Evolutionary conservation across 1,140 invertebrate genomes (phyloP), one percentile per base, ranked within the genome.

Genomic region (Agrypnia vestita): DNA sequence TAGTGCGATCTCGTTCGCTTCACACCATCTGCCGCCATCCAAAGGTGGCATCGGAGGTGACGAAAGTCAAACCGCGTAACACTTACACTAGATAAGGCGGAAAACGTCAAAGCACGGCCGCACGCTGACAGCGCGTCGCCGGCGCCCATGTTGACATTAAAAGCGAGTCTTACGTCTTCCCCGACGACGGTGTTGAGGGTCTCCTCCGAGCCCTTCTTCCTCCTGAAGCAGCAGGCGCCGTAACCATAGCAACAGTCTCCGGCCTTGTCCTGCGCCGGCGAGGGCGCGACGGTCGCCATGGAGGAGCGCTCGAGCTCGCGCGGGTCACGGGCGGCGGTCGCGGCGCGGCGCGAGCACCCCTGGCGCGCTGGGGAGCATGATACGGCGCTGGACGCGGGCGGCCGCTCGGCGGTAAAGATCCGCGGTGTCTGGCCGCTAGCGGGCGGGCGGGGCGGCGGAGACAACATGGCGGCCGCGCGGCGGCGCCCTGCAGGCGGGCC

Each of bases 171-270:
- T 21, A 64, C 35, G 35, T 25, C 35, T 64, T 64, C 61, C 35
- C n/a, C 61, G 12, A 25, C 61, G 19, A 64, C 19, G n/a, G 21
- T 44, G n/a, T 15, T 75, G n/a, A 15, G 25, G 19, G 13, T 10
- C n/a, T 71, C 62, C 46, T 35, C 49, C n/a, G 17, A 10, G 47
- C 51, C 59, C 3, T 80, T 71, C n/a, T 55, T 67, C 61, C 35
- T 71, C 10, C 61, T 53, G 61, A 76, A 80, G 55, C 79, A 80
- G 47, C 79, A 80, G 61, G 62, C 64, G 74, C 79, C n/a, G 79
- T 80, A 76, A 64, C 61, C 61, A 64, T 64, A 25, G 49, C 78
- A 80, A 75, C 78, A 80, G 43, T 64, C 15, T 9, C 44, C 47
- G 11, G 59, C 46, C 35, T 11, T 35, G n/a, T 59, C 55, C 17